These are phyloP conservation scores for Saguinus imperator DNA, from an alignment of 2,113 vertebrate species.

Conservation along the genomic window DNA sequence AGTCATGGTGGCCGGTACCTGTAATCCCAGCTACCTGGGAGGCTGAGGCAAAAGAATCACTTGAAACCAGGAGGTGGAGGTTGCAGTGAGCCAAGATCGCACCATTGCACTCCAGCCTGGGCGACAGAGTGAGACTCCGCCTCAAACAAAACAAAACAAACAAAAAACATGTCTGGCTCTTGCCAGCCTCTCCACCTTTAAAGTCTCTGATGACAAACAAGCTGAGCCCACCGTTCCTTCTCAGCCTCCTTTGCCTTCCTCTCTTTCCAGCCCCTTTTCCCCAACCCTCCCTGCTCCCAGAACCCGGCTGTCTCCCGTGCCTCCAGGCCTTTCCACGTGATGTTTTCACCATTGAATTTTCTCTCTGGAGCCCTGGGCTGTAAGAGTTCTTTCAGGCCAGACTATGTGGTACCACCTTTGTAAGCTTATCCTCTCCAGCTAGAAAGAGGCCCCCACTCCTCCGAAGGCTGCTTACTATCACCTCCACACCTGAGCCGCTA, in stretches of 20 bases:
- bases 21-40: too few relatives aligned
- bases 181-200: background rate
- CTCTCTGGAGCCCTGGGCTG: background rate
- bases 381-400: background rate
- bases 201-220: background rate
- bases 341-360: background rate
- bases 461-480: rapidly evolving
- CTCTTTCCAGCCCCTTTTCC: background rate
- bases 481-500: background rate
- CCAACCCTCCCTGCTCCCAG: background rate
- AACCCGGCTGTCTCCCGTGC: background rate
- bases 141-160: too few relatives aligned
- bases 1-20: too few relatives aligned
- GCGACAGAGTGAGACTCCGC: too few relatives aligned
- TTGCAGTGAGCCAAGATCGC: too few relatives aligned
- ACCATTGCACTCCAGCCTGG: too few relatives aligned
- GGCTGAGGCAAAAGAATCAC: too few relatives aligned
- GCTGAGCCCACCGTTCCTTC: background rate
- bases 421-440: too few relatives aligned
- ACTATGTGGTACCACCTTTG: background rate
- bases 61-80: too few relatives aligned
- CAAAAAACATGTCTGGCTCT: background rate
- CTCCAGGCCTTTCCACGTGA: background rate
- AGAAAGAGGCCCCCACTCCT: background rate
- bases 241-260: background rate